Evolutionary conservation across 2,888 invertebrate genomes (phyloP), one percentile per base, ranked within the genome.

Genomic region (Plemyria rubiginata): DNA sequence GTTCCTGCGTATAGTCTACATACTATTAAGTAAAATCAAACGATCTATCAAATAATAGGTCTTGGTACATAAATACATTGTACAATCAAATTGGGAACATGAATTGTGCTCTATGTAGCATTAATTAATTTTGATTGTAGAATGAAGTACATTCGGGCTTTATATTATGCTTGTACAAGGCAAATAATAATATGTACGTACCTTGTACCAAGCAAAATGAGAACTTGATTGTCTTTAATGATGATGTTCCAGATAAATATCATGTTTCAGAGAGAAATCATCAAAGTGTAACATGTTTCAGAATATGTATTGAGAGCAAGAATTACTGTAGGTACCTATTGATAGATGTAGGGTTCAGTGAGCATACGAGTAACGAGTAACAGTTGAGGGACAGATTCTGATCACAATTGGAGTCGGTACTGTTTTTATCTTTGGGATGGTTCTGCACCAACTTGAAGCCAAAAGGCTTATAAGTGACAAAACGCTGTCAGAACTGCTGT

Each of bases 51-150:
- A 43, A 36, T 36, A 38, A 38, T 38, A 32, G 15, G 15, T 15
- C 43, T 43, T 8, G 43, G 8, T 45, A 16, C n/a, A n/a, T n/a
- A n/a, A n/a, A n/a, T n/a, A n/a, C 16, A 11, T 16, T 45, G 16
- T 11, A 45, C 45, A 45, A 45, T 45, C 45, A 16, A 45, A 16
- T 45, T 16, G 45, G 16, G 45, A 45, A 45, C 45, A 16, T 45
- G 45, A 16, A 16, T 16, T 45, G 45, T 45, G 45, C 45, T 38
- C 11, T 38, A 2, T 38, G 16, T 16, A 11, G 45, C 45, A 45
- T 16, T 45, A 45, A 45, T 45, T 45, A 45, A 45, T 45, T 45
- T 45, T 5, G 45, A 45, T 45, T 45, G 16, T 45, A 45, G 16
- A 16, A 16, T 9, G 45, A 16, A 16, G 45, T 45, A 16, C 16